phyloP scores from a whole-genome alignment of 1,140 invertebrate genomes.

The Ylistrum balloti region DNA sequence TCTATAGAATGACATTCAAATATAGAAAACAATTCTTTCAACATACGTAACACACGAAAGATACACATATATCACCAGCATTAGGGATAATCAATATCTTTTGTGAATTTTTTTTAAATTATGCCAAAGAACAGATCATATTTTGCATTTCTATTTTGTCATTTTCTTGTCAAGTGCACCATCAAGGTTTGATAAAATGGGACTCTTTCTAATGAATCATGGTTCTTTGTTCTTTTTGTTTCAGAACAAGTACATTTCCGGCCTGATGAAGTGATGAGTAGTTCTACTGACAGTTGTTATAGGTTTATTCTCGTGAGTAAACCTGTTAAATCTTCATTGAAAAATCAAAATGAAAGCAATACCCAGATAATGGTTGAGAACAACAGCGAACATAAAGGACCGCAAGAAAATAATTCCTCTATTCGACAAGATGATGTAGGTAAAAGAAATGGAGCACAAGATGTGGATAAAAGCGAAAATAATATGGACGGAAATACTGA shows the following conservation, averaged over 20 bases:
- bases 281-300: background rate
- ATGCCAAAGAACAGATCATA: no score
- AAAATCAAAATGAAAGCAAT: background rate
- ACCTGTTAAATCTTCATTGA: background rate
- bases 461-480: background rate
- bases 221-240: no score
- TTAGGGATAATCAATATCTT: no score
- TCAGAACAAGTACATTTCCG: background rate
- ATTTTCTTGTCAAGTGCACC: no score
- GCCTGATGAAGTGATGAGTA: background rate
- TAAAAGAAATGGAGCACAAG: background rate
- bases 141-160: no score
- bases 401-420: conserved; percentile 31
- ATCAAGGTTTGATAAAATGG: no score
- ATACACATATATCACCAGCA: no score
- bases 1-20: no score
- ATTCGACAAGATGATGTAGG: background rate
- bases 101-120: no score
- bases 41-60: no score
- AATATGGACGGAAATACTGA: conserved; percentile 20
- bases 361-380: conserved; percentile 19
- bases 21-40: no score
- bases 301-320: background rate
- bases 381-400: background rate
- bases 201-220: no score